Base-by-base conservation (phyloP, 2,888 invertebrate genomes). In the Sarcophaga carnaria region DNA sequence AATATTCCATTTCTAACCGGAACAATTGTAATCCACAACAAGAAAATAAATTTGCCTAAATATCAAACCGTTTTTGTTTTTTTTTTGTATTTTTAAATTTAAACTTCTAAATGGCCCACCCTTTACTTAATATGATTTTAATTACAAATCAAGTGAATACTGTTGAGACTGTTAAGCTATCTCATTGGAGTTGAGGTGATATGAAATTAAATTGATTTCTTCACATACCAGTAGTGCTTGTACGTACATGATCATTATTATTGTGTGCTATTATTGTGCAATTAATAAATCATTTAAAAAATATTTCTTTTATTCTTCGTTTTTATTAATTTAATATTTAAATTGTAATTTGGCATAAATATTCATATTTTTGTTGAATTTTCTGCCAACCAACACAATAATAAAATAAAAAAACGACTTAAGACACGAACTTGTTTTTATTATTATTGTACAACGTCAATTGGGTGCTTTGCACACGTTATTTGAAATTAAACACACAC, bases 341-440 rank as follows among this genome's bases (percentile, higher is more conserved):
- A 85, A 79, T 82, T 78, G 12, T 78, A 60, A 75, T 77, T 63
- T 77, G 80, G 59, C 77, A 72, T 80, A 77, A 76, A 72, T 80
- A 80, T 80, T 72, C 37, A 77, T 37, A 37, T 63, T 72, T 54
- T 54, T 54, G 14, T 54, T 54, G 0, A 12, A 54, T 54, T 54
- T 14, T 49, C 14, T 67, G n/a, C 60, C 37, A 2, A 37, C 37
- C 37, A 37, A 37, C 6, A 37, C 22, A 37, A n/a, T n/a, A n/a
- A n/a, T n/a, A n/a, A n/a, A n/a, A n/a, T n/a, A n/a, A n/a, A n/a
- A n/a, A n/a, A 80, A 80, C 77, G 83, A 83, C 45, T 74, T 63
- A 74, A 83, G 63, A 54, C 76, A 63, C 72, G 27, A 77, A 49
- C 76, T 67, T 25, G 66, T 62, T 60, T 59, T 63, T 54, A 4